A percentile compares a stretch with the other conserved stretches of the same genome.
These are phyloP conservation scores for Microtus montanus DNA, from an alignment of 2,113 vertebrate species.

Conservation along the genomic window DNA sequence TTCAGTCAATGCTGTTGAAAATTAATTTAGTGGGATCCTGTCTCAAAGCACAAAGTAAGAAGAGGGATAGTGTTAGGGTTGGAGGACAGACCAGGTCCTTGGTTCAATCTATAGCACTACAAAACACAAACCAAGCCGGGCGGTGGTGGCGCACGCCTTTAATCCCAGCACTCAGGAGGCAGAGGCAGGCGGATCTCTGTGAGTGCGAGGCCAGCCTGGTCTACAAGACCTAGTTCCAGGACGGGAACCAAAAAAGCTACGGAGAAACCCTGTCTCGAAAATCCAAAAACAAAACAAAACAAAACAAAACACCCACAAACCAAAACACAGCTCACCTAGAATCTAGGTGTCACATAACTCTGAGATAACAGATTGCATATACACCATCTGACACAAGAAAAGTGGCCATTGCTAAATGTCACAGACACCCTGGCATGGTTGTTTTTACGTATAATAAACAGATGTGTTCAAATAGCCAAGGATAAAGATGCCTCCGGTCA, in stretches of 20 bases:
- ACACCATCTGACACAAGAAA: neutral
- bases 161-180: too few species aligned
- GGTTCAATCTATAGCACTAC: neutral
- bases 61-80: neutral
- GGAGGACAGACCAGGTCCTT: neutral
- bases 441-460: neutral
- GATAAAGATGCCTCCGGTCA: neutral
- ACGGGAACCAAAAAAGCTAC: too few species aligned
- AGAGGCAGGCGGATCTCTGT: too few species aligned
- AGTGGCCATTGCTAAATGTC: neutral
- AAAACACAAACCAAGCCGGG: neutral
- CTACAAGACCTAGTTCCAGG: too few species aligned
- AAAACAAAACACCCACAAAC: too few species aligned
- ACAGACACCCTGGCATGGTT: neutral
- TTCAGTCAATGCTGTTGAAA: neutral
- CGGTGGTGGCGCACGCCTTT: too few species aligned
- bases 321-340: neutral
- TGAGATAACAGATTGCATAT: neutral
- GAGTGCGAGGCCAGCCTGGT: too few species aligned
- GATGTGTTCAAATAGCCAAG: neutral
- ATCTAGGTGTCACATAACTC: neutral
- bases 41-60: neutral
- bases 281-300: too few species aligned
- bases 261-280: too few species aligned
- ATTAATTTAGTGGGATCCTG: neutral